Base-by-base conservation (phyloP, 2,797 vertebrate species). In the Cyprinella venusta region DNA sequence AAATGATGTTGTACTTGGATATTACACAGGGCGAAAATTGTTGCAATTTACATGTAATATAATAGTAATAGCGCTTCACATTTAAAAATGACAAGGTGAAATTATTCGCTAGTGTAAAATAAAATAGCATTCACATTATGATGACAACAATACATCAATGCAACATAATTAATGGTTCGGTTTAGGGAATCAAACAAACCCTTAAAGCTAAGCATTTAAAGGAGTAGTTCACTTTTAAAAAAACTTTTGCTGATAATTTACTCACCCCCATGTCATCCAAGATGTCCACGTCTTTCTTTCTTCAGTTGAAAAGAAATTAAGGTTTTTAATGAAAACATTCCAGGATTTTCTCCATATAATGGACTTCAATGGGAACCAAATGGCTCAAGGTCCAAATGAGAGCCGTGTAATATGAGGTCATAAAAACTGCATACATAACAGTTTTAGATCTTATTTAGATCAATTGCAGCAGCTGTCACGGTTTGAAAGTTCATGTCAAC, bases 1-100 rank as follows among this genome's bases (percentile, higher is more conserved):
- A 54, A 56, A 45, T 24, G 26, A 84, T 83, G 85, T 80, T 88
- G 40, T 76, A 86, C 80, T 82, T 88, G 79, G 76, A 86, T 68
- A 61, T 33, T 54, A 6, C 45, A 54, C 70, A 52, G 45, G 63
- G 36, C 1, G 0, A 21, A 64, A 69, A 42, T 42, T 3, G 74
- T 72, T 30, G 36, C 19, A 67, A 82, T 83, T 79, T 79, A 86
- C 36, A 30, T 56, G 36, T 67, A 61, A 76, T 68, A 50, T 45
- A 70, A 67, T 67, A n/a, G 83, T 63, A 69, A 76, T 76, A 72
- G 30, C 19, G 8, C 15, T 79, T 69, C 4, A 16, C n/a, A 63
- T 65, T 76, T 72, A 42, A 64, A 82, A 18, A 69, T 56, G 26
- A n/a, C 30, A 52, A 76, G 36, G 24, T 26, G 16, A 63, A 82